Evolutionary conservation across 2,113 vertebrate species (phyloP), one percentile per base, ranked within the genome.

Genomic region (Silurus glanis): DNA sequence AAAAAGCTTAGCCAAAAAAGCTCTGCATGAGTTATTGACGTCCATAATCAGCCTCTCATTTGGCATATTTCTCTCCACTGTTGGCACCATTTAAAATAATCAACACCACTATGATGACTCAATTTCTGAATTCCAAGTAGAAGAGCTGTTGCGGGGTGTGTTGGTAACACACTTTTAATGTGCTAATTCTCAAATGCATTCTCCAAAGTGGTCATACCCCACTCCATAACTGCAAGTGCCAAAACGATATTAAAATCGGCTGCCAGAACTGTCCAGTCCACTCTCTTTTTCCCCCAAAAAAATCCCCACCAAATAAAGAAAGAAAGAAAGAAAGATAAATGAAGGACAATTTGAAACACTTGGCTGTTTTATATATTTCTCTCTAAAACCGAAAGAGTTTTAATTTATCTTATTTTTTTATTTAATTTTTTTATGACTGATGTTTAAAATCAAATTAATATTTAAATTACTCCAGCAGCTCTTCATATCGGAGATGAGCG

Each of bases 111-210:
- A 85, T 89, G 88, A 89, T 87, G 88, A 89, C 83, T 89, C 86
- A 58, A 85, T 89, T 89, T 87, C 80, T 89, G 86, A 79, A 89
- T 87, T 87, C 88, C 88, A 87, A 89, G 80, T 89, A 67, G 80
- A 83, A 85, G 83, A 87, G 80, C 88, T 89, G 88, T 89, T 85
- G 88, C 87, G 82, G 86, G 80, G 86, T 89, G 86, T 89, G 88
- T 87, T 85, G 88, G 88, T 89, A 89, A 89, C 88, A 89, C 88
- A 87, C 88, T 89, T 89, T 89, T 89, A 89, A 89, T 89, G 88
- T 89, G 87, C 83, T 88, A 90, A 90, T 90, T 87, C 89, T 86
- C 89, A 86, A 88, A 88, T 88, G 89, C 89, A 78, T 82, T 86
- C 89, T 88, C 87, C 83, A 85, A 82, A 90, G 88, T 87, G 86